Conservation (phyloP, 2,797 vertebrate species). For the Sebastes iracundus region DNA sequence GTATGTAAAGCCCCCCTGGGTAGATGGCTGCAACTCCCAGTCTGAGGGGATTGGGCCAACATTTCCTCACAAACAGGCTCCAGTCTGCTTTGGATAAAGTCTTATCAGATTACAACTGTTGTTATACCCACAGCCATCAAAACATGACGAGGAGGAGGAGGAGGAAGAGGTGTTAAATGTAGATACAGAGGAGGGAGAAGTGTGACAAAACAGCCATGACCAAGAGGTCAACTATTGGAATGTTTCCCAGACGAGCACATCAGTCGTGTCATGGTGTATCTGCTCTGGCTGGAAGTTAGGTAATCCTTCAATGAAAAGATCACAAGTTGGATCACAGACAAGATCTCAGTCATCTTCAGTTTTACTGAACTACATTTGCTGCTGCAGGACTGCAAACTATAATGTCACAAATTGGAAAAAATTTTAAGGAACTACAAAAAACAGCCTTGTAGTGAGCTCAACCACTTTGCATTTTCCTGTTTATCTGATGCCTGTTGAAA, state of each 20-base stretch:
- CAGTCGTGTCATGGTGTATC: neutral
- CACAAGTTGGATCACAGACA: neutral
- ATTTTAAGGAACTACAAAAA: too few species aligned
- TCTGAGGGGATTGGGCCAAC: neutral
- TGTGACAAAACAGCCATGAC: neutral
- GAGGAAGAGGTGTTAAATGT: neutral
- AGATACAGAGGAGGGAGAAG: neutral
- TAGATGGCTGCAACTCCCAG: conserved; percentile 1
- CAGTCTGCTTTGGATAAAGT: conserved; percentile 26
- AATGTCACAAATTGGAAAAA: neutral
- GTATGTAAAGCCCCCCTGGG: neutral
- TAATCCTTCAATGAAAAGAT: neutral
- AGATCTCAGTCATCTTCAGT: neutral
- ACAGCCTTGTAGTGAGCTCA: too few species aligned
- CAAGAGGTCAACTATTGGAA: neutral
- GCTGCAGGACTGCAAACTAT: neutral
- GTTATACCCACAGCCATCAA: neutral
- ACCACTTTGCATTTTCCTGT: neutral
- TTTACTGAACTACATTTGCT: neutral
- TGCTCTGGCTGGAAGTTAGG: neutral
- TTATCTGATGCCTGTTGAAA: neutral
- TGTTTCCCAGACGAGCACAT: neutral
- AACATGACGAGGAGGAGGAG: neutral
- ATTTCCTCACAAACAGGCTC: conserved; percentile 5
- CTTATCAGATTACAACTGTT: conserved; percentile 14